These are phyloP conservation scores for Tragelaphus strepsiceros DNA, from an alignment of 2,113 vertebrate species.

Conservation along the genomic window DNA sequence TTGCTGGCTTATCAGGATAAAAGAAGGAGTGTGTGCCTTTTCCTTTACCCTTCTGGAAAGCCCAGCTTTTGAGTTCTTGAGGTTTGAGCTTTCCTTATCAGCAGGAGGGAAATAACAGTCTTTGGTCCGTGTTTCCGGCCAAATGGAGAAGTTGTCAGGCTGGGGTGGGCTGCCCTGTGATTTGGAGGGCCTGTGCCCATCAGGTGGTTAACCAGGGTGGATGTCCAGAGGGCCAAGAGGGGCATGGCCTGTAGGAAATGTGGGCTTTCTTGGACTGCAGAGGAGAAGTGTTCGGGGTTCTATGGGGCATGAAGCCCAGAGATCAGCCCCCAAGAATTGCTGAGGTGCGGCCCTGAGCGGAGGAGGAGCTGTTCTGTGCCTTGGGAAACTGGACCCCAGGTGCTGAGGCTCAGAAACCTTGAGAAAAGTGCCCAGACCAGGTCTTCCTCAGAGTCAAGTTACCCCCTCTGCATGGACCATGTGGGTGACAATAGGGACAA, in stretches of 20 bases:
- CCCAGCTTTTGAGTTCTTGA: constrained; percentile 1
- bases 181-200: neutral
- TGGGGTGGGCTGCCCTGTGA: neutral
- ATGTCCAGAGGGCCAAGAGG: neutral
- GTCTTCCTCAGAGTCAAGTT: too few species aligned
- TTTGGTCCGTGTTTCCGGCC: constrained; percentile 45
- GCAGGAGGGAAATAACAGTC: neutral
- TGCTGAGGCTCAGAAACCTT: neutral
- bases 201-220: neutral
- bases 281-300: neutral
- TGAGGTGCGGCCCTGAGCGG: neutral
- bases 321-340: neutral
- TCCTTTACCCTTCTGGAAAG: neutral
- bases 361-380: neutral
- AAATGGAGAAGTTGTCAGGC: constrained; percentile 31
- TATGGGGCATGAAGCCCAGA: neutral
- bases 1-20: neutral
- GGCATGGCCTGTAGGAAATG: neutral
- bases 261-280: neutral
- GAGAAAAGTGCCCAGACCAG: neutral
- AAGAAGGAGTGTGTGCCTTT: neutral
- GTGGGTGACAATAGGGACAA: neutral
- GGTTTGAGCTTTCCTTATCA: constrained; percentile 40
- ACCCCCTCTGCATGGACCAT: neutral
- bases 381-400: neutral